Percentiles rank a stretch among this genome's conserved stretches.
phyloP scores from a whole-genome alignment of 2,888 invertebrate genomes.

The Argyra leucocephala region DNA sequence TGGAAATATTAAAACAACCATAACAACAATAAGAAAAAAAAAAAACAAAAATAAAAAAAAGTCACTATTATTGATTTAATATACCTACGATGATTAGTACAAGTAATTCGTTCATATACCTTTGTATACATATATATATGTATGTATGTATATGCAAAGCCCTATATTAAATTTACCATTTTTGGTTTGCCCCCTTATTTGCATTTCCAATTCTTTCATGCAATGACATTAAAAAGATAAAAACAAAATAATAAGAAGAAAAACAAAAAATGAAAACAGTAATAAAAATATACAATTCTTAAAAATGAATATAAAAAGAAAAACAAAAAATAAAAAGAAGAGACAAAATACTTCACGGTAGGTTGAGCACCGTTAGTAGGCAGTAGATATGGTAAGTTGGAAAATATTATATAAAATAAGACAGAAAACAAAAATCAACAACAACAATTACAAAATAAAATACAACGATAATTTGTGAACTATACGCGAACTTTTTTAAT shows the following conservation, averaged over 20 bases:
- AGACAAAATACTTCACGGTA: slow-evolving; percentile 1
- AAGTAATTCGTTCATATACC: too few relatives aligned
- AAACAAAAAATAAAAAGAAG: neutral
- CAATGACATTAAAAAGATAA: neutral
- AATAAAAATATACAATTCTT: neutral
- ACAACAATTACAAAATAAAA: neutral
- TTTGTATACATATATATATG: too few relatives aligned
- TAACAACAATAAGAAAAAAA: neutral
- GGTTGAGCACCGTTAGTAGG: slow-evolving; percentile 6
- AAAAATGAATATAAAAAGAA: neutral
- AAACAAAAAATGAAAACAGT: neutral
- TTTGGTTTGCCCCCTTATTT: slow-evolving; percentile 4
- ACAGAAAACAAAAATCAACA: neutral
- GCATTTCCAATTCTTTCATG: neutral
- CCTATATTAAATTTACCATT: slow-evolving; percentile 4
- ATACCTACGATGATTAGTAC: too few relatives aligned
- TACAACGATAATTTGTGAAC: neutral
- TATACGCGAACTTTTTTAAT: too few relatives aligned
- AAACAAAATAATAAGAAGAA: neutral
- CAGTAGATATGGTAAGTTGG: neutral
- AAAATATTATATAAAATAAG: neutral
- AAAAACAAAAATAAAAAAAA: neutral
- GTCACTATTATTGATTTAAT: neutral
- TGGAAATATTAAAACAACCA: neutral
- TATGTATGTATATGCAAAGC: neutral